Evolutionary conservation across 1,140 invertebrate genomes (phyloP).

Genomic region (Apis dorsata): DNA sequence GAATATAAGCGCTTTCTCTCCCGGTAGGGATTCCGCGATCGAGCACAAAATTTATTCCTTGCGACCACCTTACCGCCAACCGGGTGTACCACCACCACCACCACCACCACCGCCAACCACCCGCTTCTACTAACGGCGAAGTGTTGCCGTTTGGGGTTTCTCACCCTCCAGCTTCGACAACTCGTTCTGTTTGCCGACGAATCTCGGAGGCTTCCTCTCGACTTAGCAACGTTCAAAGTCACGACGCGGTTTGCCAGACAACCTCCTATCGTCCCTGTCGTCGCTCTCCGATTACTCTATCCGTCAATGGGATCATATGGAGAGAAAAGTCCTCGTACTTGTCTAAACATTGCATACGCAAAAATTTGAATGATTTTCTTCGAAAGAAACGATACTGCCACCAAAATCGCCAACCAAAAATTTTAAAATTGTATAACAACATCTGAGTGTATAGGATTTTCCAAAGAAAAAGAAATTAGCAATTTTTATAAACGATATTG

Average conservation of each 20-base stretch:
- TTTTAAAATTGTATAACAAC: too few relatives aligned
- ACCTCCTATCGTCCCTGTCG: neutral
- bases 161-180: slow-evolving; percentile 44
- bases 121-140: slow-evolving; percentile 57
- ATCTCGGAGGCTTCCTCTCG: slow-evolving; percentile 65
- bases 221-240: slow-evolving; percentile 52
- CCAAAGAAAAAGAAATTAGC: too few relatives aligned
- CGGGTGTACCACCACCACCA: slow-evolving; percentile 37
- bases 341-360: neutral
- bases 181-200: slow-evolving; percentile 63
- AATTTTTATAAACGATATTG: too few relatives aligned
- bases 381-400: too few relatives aligned
- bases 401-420: too few relatives aligned
- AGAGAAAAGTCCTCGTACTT: neutral
- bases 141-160: slow-evolving; percentile 74
- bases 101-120: slow-evolving; percentile 22
- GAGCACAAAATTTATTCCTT: slow-evolving; percentile 68
- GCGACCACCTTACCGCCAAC: slow-evolving; percentile 41
- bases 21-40: slow-evolving; percentile 45
- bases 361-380: too few relatives aligned
- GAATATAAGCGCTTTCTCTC: slow-evolving; percentile 61
- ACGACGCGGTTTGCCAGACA: slow-evolving; percentile 39
- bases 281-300: neutral
- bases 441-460: too few relatives aligned
- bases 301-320: neutral